A percentile compares a stretch with the other conserved stretches of the same genome.
Conservation (phyloP, 2,888 invertebrate species). For the Sycophila texana region DNA sequence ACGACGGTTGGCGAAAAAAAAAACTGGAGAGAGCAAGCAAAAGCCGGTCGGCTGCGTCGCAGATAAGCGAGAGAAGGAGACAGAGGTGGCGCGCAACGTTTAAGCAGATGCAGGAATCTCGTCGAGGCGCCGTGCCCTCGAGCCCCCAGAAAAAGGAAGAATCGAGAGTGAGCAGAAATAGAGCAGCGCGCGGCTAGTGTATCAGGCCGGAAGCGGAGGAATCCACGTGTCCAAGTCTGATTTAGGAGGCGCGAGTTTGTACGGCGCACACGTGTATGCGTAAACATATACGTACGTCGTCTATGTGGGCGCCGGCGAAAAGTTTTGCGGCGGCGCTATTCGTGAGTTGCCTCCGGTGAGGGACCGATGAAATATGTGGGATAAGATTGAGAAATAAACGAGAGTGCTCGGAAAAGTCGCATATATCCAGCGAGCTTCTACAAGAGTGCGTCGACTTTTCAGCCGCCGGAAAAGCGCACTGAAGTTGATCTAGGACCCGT, state of each 20-base stretch:
- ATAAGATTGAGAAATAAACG: not conserved
- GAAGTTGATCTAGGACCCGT: too few species aligned
- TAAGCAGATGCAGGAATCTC: conserved; percentile 29
- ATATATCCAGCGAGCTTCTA: not conserved
- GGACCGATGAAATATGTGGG: conserved; percentile 4
- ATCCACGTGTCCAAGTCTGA: not conserved
- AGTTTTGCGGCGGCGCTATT: not conserved
- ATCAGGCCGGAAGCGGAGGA: not conserved
- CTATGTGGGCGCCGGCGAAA: too few species aligned
- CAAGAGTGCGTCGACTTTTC: not conserved
- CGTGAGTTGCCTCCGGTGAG: not conserved
- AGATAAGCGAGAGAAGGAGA: not conserved
- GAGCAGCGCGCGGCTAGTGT: not conserved
- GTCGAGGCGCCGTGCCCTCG: not conserved
- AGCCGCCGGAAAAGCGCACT: not conserved
- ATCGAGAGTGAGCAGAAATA: not conserved
- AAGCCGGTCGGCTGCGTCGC: not conserved
- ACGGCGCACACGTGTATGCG: too few species aligned
- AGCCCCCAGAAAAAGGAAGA: not conserved
- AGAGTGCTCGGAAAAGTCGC: not conserved
- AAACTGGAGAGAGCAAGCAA: not conserved
- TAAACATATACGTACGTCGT: too few species aligned
- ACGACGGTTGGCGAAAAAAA: not conserved
- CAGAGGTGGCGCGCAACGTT: not conserved
- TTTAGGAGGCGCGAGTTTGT: not conserved